Evolutionary conservation across 2,113 vertebrate genomes (phyloP).

Genomic region (Pleuronectes platessa): DNA sequence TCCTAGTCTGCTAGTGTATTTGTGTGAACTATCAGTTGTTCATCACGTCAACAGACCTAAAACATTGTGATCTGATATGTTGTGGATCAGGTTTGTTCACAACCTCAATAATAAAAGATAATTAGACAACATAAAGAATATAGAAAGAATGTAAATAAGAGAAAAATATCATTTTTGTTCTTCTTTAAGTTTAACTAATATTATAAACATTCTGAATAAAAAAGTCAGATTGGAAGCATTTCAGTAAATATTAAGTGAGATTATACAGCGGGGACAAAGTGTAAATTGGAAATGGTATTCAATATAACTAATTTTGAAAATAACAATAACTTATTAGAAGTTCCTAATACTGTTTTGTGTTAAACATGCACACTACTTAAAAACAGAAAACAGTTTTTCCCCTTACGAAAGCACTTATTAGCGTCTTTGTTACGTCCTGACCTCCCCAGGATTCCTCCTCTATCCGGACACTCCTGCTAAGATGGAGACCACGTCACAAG

Average conservation of each 20-base stretch:
- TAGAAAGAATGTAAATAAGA: background rate
- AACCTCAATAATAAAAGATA: background rate
- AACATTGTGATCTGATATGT: background rate
- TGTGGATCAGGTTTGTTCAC: background rate
- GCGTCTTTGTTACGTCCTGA: background rate
- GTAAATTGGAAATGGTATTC: no score
- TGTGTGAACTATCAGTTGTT: background rate
- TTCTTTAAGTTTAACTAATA: background rate
- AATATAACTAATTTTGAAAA: background rate
- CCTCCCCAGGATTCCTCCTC: slow-evolving; percentile 74
- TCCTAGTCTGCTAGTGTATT: no score
- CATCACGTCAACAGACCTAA: background rate
- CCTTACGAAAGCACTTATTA: no score
- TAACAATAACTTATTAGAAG: background rate
- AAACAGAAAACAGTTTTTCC: background rate
- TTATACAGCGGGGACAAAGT: no score
- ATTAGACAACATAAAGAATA: background rate
- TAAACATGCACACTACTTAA: background rate
- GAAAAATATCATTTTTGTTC: no score
- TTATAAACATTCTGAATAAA: background rate
- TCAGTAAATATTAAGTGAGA: no score
- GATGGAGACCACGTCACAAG: slow-evolving; percentile 75
- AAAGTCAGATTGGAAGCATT: no score
- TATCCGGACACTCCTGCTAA: slow-evolving; percentile 78
- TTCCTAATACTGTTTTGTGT: background rate